Percentiles rank a stretch among this genome's conserved stretches.
These are phyloP conservation scores for Galleria mellonella DNA, from an alignment of 1,140 invertebrate genomes.

Conservation along the genomic window DNA sequence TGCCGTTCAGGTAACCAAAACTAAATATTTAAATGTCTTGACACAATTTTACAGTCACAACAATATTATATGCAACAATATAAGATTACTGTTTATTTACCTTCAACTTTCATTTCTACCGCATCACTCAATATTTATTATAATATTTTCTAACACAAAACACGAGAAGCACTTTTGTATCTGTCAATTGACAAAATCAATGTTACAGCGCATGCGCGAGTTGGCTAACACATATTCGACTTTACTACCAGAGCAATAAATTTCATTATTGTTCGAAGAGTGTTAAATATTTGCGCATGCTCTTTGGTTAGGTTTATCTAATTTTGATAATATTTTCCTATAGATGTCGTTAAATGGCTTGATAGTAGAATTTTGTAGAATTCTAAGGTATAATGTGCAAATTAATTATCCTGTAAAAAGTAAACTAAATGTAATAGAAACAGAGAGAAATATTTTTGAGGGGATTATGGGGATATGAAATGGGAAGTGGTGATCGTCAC, in stretches of 20 bases:
- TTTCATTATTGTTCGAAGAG: slow-evolving; percentile 4
- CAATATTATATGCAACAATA: too few species aligned
- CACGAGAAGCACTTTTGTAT: slow-evolving; percentile 14
- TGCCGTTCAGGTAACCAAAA: too few species aligned
- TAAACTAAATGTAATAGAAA: too few species aligned
- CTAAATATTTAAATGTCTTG: too few species aligned
- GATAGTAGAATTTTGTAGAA: too few species aligned
- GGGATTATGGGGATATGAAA: too few species aligned
- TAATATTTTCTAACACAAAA: slow-evolving; percentile 17
- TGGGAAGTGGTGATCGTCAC: too few species aligned
- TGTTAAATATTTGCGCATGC: slow-evolving; percentile 23
- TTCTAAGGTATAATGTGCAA: too few species aligned
- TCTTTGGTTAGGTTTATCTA: slow-evolving; percentile 6
- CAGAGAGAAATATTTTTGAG: too few species aligned
- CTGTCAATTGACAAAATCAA: slow-evolving; percentile 51
- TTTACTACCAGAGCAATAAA: slow-evolving; percentile 5
- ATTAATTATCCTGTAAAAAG: too few species aligned
- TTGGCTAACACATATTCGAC: slow-evolving; percentile 9
- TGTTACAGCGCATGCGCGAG: slow-evolving; percentile 46
- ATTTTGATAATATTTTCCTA: neutral
- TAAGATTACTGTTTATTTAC: slow-evolving; percentile 15
- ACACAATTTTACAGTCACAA: too few species aligned
- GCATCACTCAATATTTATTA: slow-evolving; percentile 23
- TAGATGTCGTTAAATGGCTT: slow-evolving; percentile 12
- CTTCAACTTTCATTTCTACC: slow-evolving; percentile 38